These are phyloP conservation scores for Chrysolina americana DNA, from an alignment of 2,888 invertebrate species.

Conservation along the genomic window DNA sequence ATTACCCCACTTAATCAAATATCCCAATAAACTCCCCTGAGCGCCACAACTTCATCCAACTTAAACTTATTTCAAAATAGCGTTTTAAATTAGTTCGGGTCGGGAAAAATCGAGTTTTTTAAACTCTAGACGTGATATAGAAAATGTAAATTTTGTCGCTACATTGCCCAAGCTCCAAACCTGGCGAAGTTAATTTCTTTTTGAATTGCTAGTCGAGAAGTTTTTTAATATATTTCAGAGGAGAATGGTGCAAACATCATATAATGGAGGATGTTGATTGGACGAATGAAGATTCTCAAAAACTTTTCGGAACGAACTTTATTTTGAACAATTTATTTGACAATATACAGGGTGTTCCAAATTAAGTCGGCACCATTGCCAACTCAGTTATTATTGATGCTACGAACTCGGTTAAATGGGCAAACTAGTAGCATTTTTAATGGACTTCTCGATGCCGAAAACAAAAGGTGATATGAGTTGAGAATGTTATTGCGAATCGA, in stretches of 20 bases:
- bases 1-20: slow-evolving; percentile 16
- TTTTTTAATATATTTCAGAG: not conserved
- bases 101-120: slow-evolving; percentile 1
- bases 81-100: slow-evolving; percentile 7
- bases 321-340: too few species aligned
- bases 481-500: too few species aligned
- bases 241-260: too few species aligned
- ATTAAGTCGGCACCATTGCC: too few species aligned
- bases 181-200: not conserved
- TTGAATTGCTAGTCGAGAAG: not conserved
- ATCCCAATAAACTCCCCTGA: not conserved
- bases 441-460: too few species aligned
- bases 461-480: too few species aligned
- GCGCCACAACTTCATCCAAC: slow-evolving; percentile 8
- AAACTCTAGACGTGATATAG: not conserved
- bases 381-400: too few species aligned
- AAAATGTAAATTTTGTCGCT: slow-evolving; percentile 9
- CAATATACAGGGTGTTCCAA: too few species aligned
- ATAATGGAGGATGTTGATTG: not conserved
- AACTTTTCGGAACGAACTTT: too few species aligned
- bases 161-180: not conserved
- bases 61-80: slow-evolving; percentile 10
- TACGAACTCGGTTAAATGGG: too few species aligned
- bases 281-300: too few species aligned
- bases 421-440: too few species aligned